Conservation (phyloP, 2,797 vertebrate genomes). For the Melanogrammus aeglefinus region DNA sequence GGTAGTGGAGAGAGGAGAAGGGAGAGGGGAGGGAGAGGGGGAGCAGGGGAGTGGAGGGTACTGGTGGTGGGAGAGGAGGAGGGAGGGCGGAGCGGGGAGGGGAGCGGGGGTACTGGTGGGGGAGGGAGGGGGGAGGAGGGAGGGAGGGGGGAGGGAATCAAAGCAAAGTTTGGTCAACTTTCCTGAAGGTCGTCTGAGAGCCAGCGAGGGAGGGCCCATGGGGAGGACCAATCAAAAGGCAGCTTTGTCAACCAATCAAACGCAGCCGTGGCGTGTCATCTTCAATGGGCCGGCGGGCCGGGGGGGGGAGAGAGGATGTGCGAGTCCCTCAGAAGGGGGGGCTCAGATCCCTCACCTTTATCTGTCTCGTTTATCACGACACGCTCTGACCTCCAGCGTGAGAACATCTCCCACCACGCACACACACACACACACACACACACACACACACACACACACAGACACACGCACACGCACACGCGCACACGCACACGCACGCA, state of each 20-base stretch:
- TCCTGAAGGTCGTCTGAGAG: slow-evolving; percentile 73
- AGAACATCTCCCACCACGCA: slow-evolving; percentile 33
- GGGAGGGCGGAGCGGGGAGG: too few species aligned
- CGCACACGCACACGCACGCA: not conserved
- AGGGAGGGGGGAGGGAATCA: slow-evolving; percentile 50
- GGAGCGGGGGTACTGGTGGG: too few species aligned
- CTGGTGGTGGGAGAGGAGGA: too few species aligned
- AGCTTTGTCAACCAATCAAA: slow-evolving; percentile 76
- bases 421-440: too few species aligned
- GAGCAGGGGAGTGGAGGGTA: too few species aligned
- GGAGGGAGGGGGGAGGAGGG: slow-evolving; percentile 21
- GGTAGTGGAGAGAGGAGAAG: too few species aligned
- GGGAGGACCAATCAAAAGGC: slow-evolving; percentile 68
- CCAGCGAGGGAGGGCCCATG: slow-evolving; percentile 61
- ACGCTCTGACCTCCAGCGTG: slow-evolving; percentile 81
- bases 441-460: not conserved
- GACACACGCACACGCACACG: not conserved
- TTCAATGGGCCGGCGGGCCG: slow-evolving; percentile 57
- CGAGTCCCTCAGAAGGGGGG: slow-evolving; percentile 45
- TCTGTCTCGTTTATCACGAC: slow-evolving; percentile 70
- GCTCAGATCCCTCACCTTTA: slow-evolving; percentile 69
- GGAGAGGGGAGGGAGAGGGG: too few species aligned
- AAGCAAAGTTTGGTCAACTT: slow-evolving; percentile 73
- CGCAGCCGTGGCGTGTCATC: slow-evolving; percentile 59
- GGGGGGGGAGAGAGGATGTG: slow-evolving; percentile 49